phyloP scores from a whole-genome alignment of 2,888 invertebrate genomes.

The Caenorhabditis japonica region DNA sequence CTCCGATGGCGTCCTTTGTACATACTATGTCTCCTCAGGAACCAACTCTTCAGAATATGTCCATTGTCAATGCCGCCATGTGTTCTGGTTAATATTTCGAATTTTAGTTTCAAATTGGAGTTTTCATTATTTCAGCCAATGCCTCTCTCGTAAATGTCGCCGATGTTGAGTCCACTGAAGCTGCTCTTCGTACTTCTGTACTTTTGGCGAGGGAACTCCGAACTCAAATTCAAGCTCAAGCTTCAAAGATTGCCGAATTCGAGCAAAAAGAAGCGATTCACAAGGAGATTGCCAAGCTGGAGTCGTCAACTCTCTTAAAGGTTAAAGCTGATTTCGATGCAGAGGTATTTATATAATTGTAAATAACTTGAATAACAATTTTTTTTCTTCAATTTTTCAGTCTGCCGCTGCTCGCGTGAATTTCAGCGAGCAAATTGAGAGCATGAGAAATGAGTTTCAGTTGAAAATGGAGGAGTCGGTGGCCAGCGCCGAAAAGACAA shows the following conservation, averaged over 20 bases:
- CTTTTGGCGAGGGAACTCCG: slow-evolving; percentile 23
- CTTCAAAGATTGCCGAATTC: slow-evolving; percentile 26
- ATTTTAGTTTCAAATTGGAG: neutral
- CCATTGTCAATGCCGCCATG: slow-evolving; percentile 24
- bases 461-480: slow-evolving; percentile 23
- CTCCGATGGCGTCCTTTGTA: slow-evolving; percentile 26
- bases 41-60: slow-evolving; percentile 34
- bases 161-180: slow-evolving; percentile 27
- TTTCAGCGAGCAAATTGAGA: slow-evolving; percentile 14
- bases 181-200: slow-evolving; percentile 31
- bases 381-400: neutral
- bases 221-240: slow-evolving; percentile 26
- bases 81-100: slow-evolving; percentile 17
- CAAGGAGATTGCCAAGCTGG: slow-evolving; percentile 4
- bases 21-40: neutral
- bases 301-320: slow-evolving; percentile 9
- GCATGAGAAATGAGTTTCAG: slow-evolving; percentile 15
- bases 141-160: slow-evolving; percentile 28
- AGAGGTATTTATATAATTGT: neutral
- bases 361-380: neutral
- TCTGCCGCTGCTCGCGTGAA: neutral
- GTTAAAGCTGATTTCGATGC: neutral
- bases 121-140: neutral
- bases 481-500: slow-evolving; percentile 11
- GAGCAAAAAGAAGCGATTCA: slow-evolving; percentile 9